phyloP scores from a whole-genome alignment of 53 echinoderm and acorn worm species.

The Luidia sarsii region DNA sequence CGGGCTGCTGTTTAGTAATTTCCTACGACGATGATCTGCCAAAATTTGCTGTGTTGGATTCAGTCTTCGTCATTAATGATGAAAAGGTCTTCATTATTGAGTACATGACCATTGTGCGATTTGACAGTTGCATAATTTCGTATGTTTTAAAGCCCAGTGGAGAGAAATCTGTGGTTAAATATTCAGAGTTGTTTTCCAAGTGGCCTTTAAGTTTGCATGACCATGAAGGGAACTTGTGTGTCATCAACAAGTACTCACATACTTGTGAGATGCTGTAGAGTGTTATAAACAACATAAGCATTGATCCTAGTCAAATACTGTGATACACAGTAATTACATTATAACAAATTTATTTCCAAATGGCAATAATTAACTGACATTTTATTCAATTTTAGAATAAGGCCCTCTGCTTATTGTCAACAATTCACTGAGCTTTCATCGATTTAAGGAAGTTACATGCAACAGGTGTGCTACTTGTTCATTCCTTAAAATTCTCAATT shows the following conservation, averaged over 20 bases:
- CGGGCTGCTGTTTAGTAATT: slow-evolving; percentile 45
- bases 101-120: not conserved
- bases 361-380: too few relatives aligned
- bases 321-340: too few relatives aligned
- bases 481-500: too few relatives aligned
- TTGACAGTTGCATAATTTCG: slow-evolving; percentile 38
- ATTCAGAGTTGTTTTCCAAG: slow-evolving; percentile 47
- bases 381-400: too few relatives aligned
- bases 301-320: not conserved
- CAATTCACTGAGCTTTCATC: too few relatives aligned
- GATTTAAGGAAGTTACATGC: too few relatives aligned
- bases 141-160: not conserved
- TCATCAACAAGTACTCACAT: slow-evolving; percentile 43
- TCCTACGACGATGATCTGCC: slow-evolving; percentile 48
- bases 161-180: not conserved
- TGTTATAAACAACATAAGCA: not conserved
- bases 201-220: slow-evolving; percentile 46
- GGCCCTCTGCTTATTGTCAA: too few relatives aligned
- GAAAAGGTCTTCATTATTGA: slow-evolving; percentile 50
- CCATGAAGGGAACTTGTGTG: not conserved
- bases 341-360: too few relatives aligned
- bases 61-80: slow-evolving; percentile 33
- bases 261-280: slow-evolving; percentile 28
- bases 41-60: slow-evolving; percentile 44
- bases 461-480: too few relatives aligned